These are phyloP conservation scores for Eurystomus glaucurus DNA, from an alignment of 2,797 vertebrate species.

Conservation along the genomic window DNA sequence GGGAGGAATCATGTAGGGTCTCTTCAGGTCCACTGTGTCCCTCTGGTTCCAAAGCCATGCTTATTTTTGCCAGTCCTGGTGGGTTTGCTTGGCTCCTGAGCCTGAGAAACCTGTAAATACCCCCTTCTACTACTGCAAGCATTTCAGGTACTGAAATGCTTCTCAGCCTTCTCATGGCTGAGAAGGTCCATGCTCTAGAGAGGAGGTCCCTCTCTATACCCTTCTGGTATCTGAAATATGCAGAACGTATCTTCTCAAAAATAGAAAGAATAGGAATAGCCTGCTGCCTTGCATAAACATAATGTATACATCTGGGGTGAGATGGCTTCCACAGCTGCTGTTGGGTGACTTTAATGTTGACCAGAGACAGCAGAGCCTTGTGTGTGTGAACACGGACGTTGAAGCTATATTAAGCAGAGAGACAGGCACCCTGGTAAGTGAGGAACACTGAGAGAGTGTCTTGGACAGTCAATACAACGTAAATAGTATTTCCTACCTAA, in stretches of 20 bases:
- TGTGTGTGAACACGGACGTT: neutral
- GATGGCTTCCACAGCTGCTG: constrained; percentile 1
- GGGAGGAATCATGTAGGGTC: neutral
- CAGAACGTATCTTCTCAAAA: neutral
- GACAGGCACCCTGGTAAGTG: neutral
- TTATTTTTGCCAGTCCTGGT: neutral
- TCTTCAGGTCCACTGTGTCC: neutral
- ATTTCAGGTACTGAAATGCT: neutral
- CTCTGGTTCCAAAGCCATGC: neutral
- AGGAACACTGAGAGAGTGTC: neutral
- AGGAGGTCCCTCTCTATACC: neutral
- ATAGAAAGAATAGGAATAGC: constrained; percentile 6
- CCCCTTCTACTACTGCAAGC: neutral
- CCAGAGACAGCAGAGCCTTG: neutral
- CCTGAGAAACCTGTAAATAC: neutral
- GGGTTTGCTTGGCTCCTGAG: neutral
- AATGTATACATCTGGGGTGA: neutral
- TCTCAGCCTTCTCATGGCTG: neutral
- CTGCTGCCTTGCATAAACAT: neutral
- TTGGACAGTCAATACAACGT: neutral
- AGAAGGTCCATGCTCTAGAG: neutral
- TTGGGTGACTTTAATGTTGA: neutral
- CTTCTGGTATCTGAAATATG: constrained; percentile 2
- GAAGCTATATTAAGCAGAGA: constrained; percentile 34
- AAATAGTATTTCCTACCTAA: neutral